Percentiles rank a stretch among this genome's conserved stretches.
phyloP scores from a whole-genome alignment of 2,113 vertebrate genomes.

The Baryphthengus martii region DNA sequence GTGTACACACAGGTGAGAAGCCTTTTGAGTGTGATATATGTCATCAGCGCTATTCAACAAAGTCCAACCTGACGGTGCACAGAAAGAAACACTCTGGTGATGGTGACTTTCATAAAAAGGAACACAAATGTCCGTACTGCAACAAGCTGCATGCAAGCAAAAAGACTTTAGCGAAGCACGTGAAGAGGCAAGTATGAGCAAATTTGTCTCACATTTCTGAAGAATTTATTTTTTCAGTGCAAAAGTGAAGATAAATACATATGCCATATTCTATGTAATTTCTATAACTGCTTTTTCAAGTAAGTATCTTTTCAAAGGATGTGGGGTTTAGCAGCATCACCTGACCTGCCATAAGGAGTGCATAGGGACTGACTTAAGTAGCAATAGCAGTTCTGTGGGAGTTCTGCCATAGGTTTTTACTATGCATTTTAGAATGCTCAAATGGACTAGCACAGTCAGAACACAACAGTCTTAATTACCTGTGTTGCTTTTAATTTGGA shows the following conservation, averaged over 20 bases:
- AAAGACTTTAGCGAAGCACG: slow-evolving; percentile 93
- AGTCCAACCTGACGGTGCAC: slow-evolving; percentile 96
- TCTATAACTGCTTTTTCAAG: neutral
- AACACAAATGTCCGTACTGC: slow-evolving; percentile 95
- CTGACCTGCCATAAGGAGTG: neutral
- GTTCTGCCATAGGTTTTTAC: neutral
- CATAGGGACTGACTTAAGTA: neutral
- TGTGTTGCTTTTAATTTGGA: neutral
- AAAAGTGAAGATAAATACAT: neutral
- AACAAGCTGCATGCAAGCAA: slow-evolving; percentile 95
- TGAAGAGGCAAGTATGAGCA: slow-evolving; percentile 82
- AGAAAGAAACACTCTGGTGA: slow-evolving; percentile 90
- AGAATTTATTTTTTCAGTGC: neutral
- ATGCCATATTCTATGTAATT: neutral
- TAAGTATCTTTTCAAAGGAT: neutral
- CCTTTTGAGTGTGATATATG: slow-evolving; percentile 98
- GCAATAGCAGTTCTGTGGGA: neutral
- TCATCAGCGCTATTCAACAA: slow-evolving; percentile 95
- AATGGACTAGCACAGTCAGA: neutral
- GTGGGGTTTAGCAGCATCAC: neutral
- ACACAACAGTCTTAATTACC: neutral
- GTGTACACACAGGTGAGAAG: slow-evolving; percentile 97
- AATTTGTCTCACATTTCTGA: neutral
- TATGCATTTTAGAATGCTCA: neutral
- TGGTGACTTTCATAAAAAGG: slow-evolving; percentile 88